A percentile compares a stretch with the other conserved stretches of the same genome.
These are phyloP conservation scores for Pterostichus niger DNA, from an alignment of 2,888 invertebrate species.

Conservation along the genomic window DNA sequence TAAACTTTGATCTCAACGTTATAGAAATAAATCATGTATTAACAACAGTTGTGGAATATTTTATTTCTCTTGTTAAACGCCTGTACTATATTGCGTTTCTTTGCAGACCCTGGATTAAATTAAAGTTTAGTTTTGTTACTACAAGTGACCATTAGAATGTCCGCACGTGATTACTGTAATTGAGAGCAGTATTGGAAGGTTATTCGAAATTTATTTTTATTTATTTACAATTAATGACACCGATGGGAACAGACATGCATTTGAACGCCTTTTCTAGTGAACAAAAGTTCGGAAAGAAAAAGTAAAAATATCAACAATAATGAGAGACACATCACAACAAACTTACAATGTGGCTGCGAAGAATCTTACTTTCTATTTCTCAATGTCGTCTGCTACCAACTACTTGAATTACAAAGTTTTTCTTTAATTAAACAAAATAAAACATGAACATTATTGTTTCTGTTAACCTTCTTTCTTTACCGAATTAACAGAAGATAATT, in stretches of 20 bases:
- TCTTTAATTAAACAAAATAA: slow-evolving; percentile 33
- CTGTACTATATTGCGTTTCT: no score
- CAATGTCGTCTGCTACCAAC: slow-evolving; percentile 48
- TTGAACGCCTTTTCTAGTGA: slow-evolving; percentile 16
- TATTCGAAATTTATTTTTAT: slow-evolving; percentile 16
- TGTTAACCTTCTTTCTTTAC: background rate
- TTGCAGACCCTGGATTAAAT: no score
- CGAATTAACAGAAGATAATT: no score
- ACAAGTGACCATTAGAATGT: no score
- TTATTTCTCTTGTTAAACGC: no score
- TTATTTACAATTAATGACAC: slow-evolving; percentile 25
- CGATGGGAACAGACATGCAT: slow-evolving; percentile 12
- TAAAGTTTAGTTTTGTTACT: no score
- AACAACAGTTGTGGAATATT: no score
- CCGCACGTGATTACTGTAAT: no score
- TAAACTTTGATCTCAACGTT: no score
- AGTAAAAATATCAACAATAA: slow-evolving; percentile 57
- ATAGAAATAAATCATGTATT: no score
- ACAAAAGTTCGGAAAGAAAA: slow-evolving; percentile 45
- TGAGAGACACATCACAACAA: slow-evolving; percentile 17
- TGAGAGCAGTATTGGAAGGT: no score
- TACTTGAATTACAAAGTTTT: slow-evolving; percentile 44
- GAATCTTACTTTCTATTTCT: slow-evolving; percentile 56
- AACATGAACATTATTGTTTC: background rate
- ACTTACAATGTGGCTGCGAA: slow-evolving; percentile 31